phyloP scores from a whole-genome alignment of 2,113 vertebrate genomes.

The Arvicanthis niloticus region DNA sequence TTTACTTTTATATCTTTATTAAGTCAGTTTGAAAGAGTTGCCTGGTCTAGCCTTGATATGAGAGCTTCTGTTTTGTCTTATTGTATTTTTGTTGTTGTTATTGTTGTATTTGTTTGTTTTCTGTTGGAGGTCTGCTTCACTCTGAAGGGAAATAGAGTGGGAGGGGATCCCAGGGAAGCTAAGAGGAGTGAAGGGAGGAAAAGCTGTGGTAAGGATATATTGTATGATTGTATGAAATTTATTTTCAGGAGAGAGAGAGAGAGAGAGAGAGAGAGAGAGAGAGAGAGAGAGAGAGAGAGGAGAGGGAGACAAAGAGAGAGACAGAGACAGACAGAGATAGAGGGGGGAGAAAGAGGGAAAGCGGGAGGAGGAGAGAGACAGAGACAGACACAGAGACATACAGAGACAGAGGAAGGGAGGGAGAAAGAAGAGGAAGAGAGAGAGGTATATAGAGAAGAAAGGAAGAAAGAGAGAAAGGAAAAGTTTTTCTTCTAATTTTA shows the following conservation, averaged over 20 bases:
- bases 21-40: background rate
- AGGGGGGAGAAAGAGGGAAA: background rate
- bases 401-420: too few relatives aligned
- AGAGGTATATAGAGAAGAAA: too few relatives aligned
- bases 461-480: too few relatives aligned
- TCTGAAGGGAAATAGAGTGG: background rate
- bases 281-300: too few relatives aligned
- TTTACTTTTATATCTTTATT: background rate
- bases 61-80: background rate
- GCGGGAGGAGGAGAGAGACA: background rate
- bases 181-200: background rate
- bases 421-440: too few relatives aligned
- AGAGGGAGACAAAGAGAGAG: too few relatives aligned
- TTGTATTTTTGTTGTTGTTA: background rate
- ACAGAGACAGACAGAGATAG: too few relatives aligned
- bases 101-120: background rate
- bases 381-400: too few relatives aligned
- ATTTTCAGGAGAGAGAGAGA: background rate
- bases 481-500: background rate
- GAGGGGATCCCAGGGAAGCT: background rate
- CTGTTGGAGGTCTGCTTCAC: background rate
- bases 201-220: background rate
- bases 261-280: too few relatives aligned
- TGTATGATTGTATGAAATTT: background rate
- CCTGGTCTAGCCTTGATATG: background rate